phyloP scores from a whole-genome alignment of 1,140 invertebrate species.

The Apis florea region DNA sequence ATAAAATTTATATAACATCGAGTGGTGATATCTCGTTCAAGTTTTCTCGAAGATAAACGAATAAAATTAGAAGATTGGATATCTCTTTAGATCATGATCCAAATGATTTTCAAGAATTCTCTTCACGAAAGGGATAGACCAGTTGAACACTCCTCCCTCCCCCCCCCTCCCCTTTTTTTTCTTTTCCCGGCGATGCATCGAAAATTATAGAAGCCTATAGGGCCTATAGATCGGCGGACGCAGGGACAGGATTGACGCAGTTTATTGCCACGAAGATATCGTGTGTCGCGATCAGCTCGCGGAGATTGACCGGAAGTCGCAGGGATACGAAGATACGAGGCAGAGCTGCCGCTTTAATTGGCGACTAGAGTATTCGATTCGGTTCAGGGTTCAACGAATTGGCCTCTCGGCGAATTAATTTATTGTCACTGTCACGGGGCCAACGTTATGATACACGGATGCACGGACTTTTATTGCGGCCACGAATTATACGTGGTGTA shows the following conservation, averaged over 20 bases:
- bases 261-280: slow-evolving; percentile 33
- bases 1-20: no score
- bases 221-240: no score
- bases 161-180: neutral
- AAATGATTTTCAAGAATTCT: no score
- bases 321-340: slow-evolving; percentile 22
- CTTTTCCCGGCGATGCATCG: neutral
- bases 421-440: slow-evolving; percentile 16
- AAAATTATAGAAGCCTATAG: slow-evolving; percentile 8
- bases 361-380: slow-evolving; percentile 26
- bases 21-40: no score
- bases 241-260: neutral
- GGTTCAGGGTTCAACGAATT: slow-evolving; percentile 38
- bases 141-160: no score
- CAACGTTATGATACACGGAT: slow-evolving; percentile 16
- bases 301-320: slow-evolving; percentile 35
- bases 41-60: no score
- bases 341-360: slow-evolving; percentile 13
- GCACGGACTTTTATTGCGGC: slow-evolving; percentile 2
- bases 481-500: slow-evolving; percentile 11
- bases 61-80: no score
- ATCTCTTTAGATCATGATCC: no score
- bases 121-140: no score
- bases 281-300: slow-evolving; percentile 31
- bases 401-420: slow-evolving; percentile 34